Evolutionary conservation across 1,140 invertebrate species (phyloP).

Genomic region (Mactra quadrangularis): DNA sequence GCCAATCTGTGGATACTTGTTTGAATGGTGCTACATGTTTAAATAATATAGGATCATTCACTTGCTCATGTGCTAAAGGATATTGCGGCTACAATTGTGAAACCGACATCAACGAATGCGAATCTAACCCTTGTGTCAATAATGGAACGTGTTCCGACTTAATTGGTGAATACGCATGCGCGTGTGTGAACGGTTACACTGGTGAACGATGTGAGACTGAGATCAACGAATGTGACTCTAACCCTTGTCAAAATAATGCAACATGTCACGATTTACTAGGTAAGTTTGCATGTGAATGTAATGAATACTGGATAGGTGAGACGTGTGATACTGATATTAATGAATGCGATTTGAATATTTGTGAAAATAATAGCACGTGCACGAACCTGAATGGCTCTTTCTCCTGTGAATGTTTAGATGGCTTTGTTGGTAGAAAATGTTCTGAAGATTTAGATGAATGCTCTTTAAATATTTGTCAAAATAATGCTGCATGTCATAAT

Average conservation of each 20-base stretch:
- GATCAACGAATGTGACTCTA: not conserved
- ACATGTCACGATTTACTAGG: conserved; percentile 3
- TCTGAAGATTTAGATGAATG: conserved; percentile 85
- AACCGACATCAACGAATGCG: conserved; percentile 25
- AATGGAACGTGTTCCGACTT: conserved; percentile 83
- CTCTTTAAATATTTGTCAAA: conserved; percentile 62
- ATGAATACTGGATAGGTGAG: conserved; percentile 94
- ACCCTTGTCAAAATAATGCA: not conserved
- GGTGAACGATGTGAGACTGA: conserved; percentile 85
- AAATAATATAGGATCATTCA: conserved; percentile 10
- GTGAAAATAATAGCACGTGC: conserved; percentile 95
- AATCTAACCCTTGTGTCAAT: conserved; percentile 30
- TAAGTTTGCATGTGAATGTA: conserved; percentile 85
- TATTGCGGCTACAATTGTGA: conserved; percentile 3
- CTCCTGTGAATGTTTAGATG: conserved; percentile 87
- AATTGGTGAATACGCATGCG: conserved; percentile 7
- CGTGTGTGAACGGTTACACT: conserved; percentile 5
- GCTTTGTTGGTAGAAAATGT: conserved; percentile 95
- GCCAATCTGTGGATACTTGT: conserved; percentile 57
- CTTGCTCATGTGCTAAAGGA: not conserved
- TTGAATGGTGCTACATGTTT: conserved; percentile 49
- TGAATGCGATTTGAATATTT: conserved; percentile 93
- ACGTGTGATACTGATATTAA: conserved; percentile 95
- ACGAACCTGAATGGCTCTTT: conserved; percentile 88
- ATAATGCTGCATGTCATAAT: conserved; percentile 62